Base-by-base conservation (phyloP, 2,113 vertebrate genomes). In the Tautogolabrus adspersus region DNA sequence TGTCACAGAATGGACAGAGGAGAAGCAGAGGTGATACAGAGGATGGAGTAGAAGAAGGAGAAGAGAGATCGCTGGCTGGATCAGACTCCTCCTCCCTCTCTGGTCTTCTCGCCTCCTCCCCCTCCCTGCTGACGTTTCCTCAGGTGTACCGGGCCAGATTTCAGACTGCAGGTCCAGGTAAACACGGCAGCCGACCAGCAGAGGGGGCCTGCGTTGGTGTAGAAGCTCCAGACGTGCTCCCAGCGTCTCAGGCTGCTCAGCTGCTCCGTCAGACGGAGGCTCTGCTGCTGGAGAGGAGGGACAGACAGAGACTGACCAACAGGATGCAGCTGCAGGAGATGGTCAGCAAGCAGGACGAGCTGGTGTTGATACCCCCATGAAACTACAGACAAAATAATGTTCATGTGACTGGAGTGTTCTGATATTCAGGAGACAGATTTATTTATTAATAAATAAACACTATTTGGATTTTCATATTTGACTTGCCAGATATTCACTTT, bases 331-430 rank as follows among this genome's bases (percentile, higher is more conserved):
- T 93, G 51, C 91, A 90, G 87, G 85, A 91, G 19, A 19, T 58
- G n/a, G 69, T 82, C 0, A 47, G 65, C 70, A 67, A 59, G 10
- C 78, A 86, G 72, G 82, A 88, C 0, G 6, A 75, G 26, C 64
- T 89, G 75, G 79, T 93, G 59, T n/a, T 93, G 34, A 82, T 93
- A 10, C 83, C 90, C 1, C 87, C 89, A 0, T 88, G 85, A 69
- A 56, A 15, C 0, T 21, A 34, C 22, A 21, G 18, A 49, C 47
- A 19, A 15, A 18, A 15, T 18, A 19, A 49, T 5, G 7, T 49
- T 19, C 2, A 8, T 49, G 47, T 49, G 16, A 49, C 16, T 18
- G 47, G 16, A 19, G 19, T 54, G 65, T 18, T 54, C 19, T 40
- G 18, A 51, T 19, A 5, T 21, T 65, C 26, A n/a, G 1, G 3